Percentiles rank a stretch among this genome's conserved stretches.
Evolutionary conservation across 2,113 vertebrate species (phyloP).

Genomic region (Esox niger): DNA sequence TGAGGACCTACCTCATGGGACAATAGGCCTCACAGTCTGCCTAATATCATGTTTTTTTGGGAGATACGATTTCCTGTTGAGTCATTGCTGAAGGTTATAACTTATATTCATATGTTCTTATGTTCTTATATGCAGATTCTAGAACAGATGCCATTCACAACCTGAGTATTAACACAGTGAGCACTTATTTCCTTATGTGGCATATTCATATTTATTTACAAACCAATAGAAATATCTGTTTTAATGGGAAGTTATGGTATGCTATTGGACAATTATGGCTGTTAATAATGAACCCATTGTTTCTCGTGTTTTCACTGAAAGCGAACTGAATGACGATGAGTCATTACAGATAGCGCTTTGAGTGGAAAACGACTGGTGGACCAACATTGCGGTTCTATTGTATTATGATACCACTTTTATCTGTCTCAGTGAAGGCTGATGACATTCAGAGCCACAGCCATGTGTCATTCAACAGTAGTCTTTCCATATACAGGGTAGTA

Average conservation of each 20-base stretch:
- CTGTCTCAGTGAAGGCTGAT: background rate
- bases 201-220: no score
- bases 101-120: background rate
- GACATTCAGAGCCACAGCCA: background rate
- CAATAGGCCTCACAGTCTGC: slow-evolving; percentile 9
- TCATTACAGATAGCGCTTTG: slow-evolving; percentile 2
- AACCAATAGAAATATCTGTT: no score
- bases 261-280: background rate
- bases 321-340: background rate
- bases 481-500: slow-evolving; percentile 7
- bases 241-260: background rate
- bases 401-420: background rate
- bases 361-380: background rate
- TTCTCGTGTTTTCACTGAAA: background rate
- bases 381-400: background rate
- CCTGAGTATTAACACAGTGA: background rate
- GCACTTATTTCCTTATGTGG: no score
- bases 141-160: background rate
- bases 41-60: slow-evolving; percentile 8
- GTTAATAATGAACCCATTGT: background rate
- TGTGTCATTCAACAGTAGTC: slow-evolving; percentile 36
- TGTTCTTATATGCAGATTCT: no score
- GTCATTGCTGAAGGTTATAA: background rate
- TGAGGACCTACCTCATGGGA: background rate
- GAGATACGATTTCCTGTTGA: slow-evolving; percentile 2